Conservation (phyloP, 2,888 invertebrate genomes). For the Cynaeus angustus region DNA sequence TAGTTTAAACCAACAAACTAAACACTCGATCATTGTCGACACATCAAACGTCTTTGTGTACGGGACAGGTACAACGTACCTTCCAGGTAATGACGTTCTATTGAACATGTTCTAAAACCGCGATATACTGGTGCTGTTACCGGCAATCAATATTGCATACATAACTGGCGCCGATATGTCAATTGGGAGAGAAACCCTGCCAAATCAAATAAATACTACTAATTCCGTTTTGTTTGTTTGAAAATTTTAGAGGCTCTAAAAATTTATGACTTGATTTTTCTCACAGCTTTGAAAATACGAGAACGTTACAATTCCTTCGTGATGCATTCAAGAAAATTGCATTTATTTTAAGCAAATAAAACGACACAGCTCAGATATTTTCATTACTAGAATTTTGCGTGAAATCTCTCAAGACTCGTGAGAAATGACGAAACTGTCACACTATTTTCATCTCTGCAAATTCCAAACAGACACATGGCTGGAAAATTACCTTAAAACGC, state of each 20-base stretch:
- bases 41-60: slow-evolving; percentile 12
- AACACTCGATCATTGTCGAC: slow-evolving; percentile 4
- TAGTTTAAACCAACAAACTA: slow-evolving; percentile 7
- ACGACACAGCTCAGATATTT: background rate
- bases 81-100: slow-evolving; percentile 13
- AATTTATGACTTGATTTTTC: background rate
- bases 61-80: slow-evolving; percentile 22
- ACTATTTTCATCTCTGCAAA: background rate
- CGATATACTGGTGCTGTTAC: slow-evolving; percentile 16
- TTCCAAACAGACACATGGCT: too few species aligned
- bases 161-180: background rate
- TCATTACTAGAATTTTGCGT: background rate
- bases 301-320: slow-evolving; percentile 5
- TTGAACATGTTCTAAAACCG: slow-evolving; percentile 23
- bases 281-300: slow-evolving; percentile 2
- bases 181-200: background rate
- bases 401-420: background rate
- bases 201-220: slow-evolving; percentile 21
- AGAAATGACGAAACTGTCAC: background rate
- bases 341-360: background rate
- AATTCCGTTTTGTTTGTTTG: slow-evolving; percentile 16
- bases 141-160: slow-evolving; percentile 16
- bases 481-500: too few species aligned
- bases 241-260: slow-evolving; percentile 2
- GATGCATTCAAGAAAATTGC: slow-evolving; percentile 8